A percentile compares a stretch with the other conserved stretches of the same genome.
These are phyloP conservation scores for Diplogasteroides magnus DNA, from an alignment of 1,140 invertebrate species.

Conservation along the genomic window DNA sequence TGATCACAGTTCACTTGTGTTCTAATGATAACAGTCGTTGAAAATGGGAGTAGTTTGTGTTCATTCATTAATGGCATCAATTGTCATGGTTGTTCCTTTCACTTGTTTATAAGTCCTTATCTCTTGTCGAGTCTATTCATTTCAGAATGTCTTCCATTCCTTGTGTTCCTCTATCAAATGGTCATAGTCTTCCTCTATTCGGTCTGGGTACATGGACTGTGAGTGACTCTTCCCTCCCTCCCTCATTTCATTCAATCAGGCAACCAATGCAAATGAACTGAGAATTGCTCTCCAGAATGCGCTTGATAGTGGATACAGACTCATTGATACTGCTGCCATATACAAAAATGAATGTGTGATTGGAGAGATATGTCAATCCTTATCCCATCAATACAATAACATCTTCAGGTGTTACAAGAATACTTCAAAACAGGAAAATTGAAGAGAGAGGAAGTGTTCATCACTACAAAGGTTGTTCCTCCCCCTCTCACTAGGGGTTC, in stretches of 20 bases:
- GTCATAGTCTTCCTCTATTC: conserved; percentile 64
- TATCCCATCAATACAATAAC: not conserved
- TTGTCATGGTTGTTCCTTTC: too few species aligned
- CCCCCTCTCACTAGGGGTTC: too few species aligned
- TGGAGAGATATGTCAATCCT: conserved; percentile 58
- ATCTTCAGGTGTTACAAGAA: conserved; percentile 63
- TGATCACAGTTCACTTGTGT: too few species aligned
- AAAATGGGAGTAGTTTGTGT: too few species aligned
- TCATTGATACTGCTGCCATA: conserved; percentile 71
- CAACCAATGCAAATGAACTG: conserved; percentile 59
- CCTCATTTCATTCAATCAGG: not conserved
- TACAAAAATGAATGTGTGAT: conserved; percentile 75
- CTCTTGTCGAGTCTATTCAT: too few species aligned
- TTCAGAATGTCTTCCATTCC: too few species aligned
- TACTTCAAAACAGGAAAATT: conserved; percentile 69
- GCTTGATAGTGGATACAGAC: conserved; percentile 67
- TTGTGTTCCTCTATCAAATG: conserved; percentile 15
- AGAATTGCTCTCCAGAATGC: conserved; percentile 67
- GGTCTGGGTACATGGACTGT: conserved; percentile 70
- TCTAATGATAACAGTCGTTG: too few species aligned
- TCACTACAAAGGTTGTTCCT: conserved; percentile 75
- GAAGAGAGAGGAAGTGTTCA: conserved; percentile 71
- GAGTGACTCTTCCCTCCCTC: not conserved
- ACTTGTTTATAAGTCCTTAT: too few species aligned
- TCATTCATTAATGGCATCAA: too few species aligned